Evolutionary conservation across 2,113 vertebrate genomes (phyloP), one percentile per base, ranked within the genome.

Genomic region (Rissa tridactyla): DNA sequence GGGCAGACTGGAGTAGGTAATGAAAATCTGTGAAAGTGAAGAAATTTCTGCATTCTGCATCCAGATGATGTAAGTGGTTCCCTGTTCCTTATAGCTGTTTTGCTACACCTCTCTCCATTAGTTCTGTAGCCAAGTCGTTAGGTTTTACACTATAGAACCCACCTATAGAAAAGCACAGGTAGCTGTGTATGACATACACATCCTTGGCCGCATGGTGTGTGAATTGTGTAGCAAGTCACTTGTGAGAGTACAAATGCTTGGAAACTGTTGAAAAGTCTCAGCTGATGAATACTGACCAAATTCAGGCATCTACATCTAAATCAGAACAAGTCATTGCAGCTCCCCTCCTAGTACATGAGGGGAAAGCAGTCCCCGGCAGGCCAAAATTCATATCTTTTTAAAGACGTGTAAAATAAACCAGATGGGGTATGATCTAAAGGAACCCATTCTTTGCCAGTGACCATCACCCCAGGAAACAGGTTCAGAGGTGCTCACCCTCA

Each of bases 151-250:
- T 47, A 60, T 2, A 46, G 52, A 91, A 75, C 11, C 44, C 15
- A 78, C 20, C 32, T 40, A 13, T 1, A 55, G 61, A 40, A 79
- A 83, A 91, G 15, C 27, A 46, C 27, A 57, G 44, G 66, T 46
- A 88, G n/a, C 57, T 79, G 64, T 49, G 30, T 32, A 6, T 25
- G 49, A 29, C 23, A 30, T 4, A 36, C 15, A 58, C 16, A 20
- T 11, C 44, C 38, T 60, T 75, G 66, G 69, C 30, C 65, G 34
- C 72, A 80, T 0, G 0, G 58, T 12, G 14, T 18, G 6, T 3
- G 27, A 78, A 23, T 6, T 85, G 47, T 42, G 62, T 29, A 82
- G 44, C 52, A 80, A 88, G 52, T 15, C 27, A 44, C 22, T 87
- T 85, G 30, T 34, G 34, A 72, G 70, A 85, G 23, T 47, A 60